A percentile compares a stretch with the other conserved stretches of the same genome.
phyloP scores from a whole-genome alignment of 2,113 vertebrate genomes.

The Ia io region DNA sequence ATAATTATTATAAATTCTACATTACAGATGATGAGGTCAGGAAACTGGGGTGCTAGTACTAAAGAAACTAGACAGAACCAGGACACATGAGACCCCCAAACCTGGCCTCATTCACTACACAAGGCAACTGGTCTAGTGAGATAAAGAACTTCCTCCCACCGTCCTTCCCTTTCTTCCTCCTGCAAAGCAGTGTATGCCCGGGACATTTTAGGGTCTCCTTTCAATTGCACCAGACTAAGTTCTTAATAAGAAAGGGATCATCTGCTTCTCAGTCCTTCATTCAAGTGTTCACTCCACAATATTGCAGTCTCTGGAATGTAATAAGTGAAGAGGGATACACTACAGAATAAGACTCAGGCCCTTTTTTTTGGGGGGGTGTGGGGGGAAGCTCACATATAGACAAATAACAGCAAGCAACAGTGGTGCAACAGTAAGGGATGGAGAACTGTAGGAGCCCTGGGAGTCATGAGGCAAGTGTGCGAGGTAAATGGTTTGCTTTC shows the following conservation, averaged over 20 bases:
- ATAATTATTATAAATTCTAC: not conserved
- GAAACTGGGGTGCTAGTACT: not conserved
- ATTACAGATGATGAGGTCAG: not conserved
- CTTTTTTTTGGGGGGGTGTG: not conserved
- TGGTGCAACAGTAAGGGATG: accelerated
- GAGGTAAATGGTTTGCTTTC: not conserved
- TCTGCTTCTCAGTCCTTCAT: not conserved
- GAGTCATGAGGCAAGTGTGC: not conserved
- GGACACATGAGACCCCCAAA: not conserved
- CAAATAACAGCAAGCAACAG: not conserved
- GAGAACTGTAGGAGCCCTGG: not conserved
- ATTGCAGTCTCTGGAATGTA: not conserved
- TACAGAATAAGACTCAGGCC: not conserved
- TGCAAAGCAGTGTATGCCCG: not conserved
- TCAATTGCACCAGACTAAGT: not conserved
- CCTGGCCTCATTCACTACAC: not conserved
- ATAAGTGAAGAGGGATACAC: not conserved
- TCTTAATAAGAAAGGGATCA: not conserved
- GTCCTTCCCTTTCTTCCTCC: not conserved
- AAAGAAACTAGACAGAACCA: not conserved
- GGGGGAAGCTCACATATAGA: not conserved
- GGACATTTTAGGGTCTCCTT: not conserved
- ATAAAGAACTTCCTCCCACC: not conserved
- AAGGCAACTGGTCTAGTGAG: not conserved
- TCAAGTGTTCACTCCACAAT: not conserved